Base-by-base conservation (phyloP, 2,113 vertebrate species). In the Cettia cetti region DNA sequence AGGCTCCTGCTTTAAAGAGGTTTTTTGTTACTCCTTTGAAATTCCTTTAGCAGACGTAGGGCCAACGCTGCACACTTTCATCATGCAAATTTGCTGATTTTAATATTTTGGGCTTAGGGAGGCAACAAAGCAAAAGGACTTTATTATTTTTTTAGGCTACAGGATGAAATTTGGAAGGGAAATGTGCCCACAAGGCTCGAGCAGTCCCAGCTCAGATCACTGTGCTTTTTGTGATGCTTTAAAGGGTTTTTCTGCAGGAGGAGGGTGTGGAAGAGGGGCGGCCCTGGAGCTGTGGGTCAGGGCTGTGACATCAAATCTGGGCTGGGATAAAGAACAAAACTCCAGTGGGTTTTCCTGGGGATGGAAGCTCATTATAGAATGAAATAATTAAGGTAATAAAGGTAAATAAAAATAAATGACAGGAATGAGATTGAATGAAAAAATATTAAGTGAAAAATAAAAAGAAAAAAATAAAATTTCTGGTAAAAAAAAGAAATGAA, bases 21-120 rank as follows among this genome's bases (percentile, higher is more conserved):
- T 27, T 28, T 68, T 82, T 77, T 80, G 89, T 89, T 83, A 23
- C 47, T 89, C 79, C 74, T 94, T 64, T 79, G 86, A 89, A 85
- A 94, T 72, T 26, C 68, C 30, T 78, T 92, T 37, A 68, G 92
- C 24, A 70, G 83, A 42, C 9, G 31, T 7, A 8, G 71, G 70
- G 85, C 89, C 39, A 72, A 23, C 39, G 3, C 63, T 1, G 30
- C 7, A 2, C 68, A 4, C 80, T 78, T 83, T 70, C 56, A 64
- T 82, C 86, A 53, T 37, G 68, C 57, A 68, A 69, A 86, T 63
- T 71, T 35, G 50, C 70, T 57, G 40, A 30, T 89, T 78, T 70
- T 30, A 76, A 65, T 92, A 69, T 56, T 90, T 83, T 18, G 69
- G 68, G 88, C 68, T 90, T n/a, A 66, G 82, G 45, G 91, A 59